A percentile compares a stretch with the other conserved stretches of the same genome.
These are phyloP conservation scores for Marisa cornuarietis DNA, from an alignment of 1,140 invertebrate species.

Conservation along the genomic window DNA sequence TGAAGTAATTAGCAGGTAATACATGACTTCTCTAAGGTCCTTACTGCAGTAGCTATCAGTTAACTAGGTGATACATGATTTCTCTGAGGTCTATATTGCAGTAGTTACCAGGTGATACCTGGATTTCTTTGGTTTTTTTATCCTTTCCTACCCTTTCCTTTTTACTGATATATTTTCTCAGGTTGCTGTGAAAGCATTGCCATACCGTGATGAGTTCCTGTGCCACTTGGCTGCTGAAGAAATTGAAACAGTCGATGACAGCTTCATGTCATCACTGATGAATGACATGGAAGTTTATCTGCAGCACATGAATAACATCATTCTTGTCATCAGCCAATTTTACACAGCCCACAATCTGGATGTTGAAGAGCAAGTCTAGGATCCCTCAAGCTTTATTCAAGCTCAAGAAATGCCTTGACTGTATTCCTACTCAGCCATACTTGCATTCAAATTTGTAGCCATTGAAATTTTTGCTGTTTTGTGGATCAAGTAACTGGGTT, in stretches of 20 bases:
- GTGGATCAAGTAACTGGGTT: no score
- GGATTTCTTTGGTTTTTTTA: not conserved
- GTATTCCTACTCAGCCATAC: no score
- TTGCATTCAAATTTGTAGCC: no score
- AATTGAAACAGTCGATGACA: conserved; percentile 23
- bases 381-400: no score
- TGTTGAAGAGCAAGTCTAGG: conserved; percentile 36
- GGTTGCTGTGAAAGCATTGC: conserved; percentile 61
- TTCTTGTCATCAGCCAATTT: conserved; percentile 54
- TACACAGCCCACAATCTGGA: conserved; percentile 53
- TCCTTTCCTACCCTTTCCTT: not conserved
- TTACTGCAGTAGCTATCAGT: no score
- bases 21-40: no score
- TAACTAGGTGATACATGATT: no score
- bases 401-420: no score
- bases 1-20: no score
- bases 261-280: conserved; percentile 45
- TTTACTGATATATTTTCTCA: conserved; percentile 33
- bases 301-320: conserved; percentile 43
- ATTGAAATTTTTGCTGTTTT: no score
- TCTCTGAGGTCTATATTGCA: not conserved
- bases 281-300: conserved; percentile 53
- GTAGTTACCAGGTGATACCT: not conserved
- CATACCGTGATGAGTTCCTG: conserved; percentile 54
- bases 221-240: conserved; percentile 38